Base-by-base conservation (phyloP, 2,888 invertebrate genomes). In the Nebria brevicollis region DNA sequence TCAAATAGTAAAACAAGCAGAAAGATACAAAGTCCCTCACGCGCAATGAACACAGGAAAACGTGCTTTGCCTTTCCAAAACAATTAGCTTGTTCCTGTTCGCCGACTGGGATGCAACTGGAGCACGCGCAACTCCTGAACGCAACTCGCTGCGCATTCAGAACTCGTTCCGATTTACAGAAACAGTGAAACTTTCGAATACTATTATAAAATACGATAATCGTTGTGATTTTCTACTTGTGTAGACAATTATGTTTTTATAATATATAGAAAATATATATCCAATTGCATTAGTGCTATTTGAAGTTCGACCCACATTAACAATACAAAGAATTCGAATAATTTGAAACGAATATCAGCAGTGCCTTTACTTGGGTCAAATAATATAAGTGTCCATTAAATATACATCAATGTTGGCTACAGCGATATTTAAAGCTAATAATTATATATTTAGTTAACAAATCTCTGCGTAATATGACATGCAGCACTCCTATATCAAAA, bases 61-160 rank as follows among this genome's bases (percentile, higher is more conserved):
- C 70, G 70, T 70, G 70, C 70, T 70, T 70, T 70, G 70, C 70
- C 70, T 70, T 70, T 70, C 25, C 25, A 20, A 65, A 78, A 78
- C 73, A 78, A 78, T 78, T 78, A 78, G 66, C 73, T 41, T 73
- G 65, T 78, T 78, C 78, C 73, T 34, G 66, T 65, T 78, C 78
- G 73, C 73, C 78, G 65, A 73, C 78, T 66, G 42, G 73, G 34
- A 72, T 65, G 25, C 78, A 73, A 78, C 78, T 78, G 78, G 73
- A 73, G 73, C 78, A 66, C 66, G 72, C 34, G 65, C 73, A 72
- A 72, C 72, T 54, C 54, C 5, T 11, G 42, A n/a, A 73, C 25
- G 66, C 72, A 66, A 34, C 77, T 34, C 77, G 26, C 7, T 41
- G 66, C 34, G 72, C 54, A 70, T 66, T 72, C 73, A 42, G 65